A percentile compares a stretch with the other conserved stretches of the same genome.
Conservation (phyloP, 2,797 vertebrate species). For the Alfaro cultratus region DNA sequence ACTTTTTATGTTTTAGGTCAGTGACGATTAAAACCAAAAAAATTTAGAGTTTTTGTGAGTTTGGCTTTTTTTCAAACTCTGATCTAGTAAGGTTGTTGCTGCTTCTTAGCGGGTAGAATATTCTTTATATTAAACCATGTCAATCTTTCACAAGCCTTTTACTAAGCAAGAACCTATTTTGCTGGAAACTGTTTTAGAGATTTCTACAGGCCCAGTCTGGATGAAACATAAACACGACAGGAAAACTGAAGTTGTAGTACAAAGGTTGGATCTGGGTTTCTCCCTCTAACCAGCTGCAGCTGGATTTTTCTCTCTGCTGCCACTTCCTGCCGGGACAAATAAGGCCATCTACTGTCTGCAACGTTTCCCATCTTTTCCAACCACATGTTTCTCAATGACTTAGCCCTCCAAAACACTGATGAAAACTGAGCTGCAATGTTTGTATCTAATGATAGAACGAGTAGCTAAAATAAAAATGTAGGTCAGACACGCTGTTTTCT, state of each 20-base stretch:
- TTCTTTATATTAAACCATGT: not conserved
- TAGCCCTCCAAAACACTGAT: constrained; percentile 30
- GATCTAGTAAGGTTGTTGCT: not conserved
- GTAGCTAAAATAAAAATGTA: constrained; percentile 31
- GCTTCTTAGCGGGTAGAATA: not conserved
- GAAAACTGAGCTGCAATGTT: constrained; percentile 8
- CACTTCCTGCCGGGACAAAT: constrained; percentile 49
- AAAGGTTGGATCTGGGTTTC: constrained; percentile 30
- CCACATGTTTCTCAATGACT: constrained; percentile 28
- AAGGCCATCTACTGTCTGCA: constrained; percentile 35
- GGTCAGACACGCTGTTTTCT: constrained; percentile 29
- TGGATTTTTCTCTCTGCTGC: constrained; percentile 27
- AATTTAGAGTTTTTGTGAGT: not conserved
- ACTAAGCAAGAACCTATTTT: not conserved
- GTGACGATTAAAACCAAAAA: not conserved
- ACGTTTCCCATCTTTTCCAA: constrained; percentile 53
- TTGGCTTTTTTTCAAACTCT: not conserved
- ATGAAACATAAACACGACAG: not conserved
- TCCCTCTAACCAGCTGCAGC: constrained; percentile 43
- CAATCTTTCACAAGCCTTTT: not conserved
- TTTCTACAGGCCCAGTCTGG: not conserved
- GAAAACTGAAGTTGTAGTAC: not conserved
- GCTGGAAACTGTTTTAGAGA: not conserved
- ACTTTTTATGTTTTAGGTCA: not conserved
- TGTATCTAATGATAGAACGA: constrained; percentile 5